Conservation (phyloP, 2,888 invertebrate species). For the Ennomos fuscantarius region DNA sequence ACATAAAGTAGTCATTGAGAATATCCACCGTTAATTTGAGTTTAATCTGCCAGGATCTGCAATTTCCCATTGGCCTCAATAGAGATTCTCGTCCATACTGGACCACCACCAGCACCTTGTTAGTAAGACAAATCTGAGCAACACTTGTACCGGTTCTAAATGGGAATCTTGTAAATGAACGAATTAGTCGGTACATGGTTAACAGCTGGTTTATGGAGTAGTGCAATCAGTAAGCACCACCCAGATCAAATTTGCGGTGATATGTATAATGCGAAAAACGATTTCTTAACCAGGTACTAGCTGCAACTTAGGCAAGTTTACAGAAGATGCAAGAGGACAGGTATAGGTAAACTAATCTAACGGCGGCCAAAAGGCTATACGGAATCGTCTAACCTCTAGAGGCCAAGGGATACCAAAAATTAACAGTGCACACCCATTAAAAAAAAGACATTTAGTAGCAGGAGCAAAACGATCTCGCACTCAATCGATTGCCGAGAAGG, state of each 20-base stretch:
- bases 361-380: too few species aligned
- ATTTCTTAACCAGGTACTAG: too few species aligned
- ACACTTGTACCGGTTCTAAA: slow-evolving; percentile 29
- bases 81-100: slow-evolving; percentile 11
- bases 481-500: too few species aligned
- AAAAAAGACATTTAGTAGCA: too few species aligned
- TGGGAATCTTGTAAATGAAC: slow-evolving; percentile 45
- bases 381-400: too few species aligned
- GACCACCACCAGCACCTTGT: slow-evolving; percentile 29
- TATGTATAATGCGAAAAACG: too few species aligned
- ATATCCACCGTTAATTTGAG: slow-evolving; percentile 32
- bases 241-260: slow-evolving; percentile 2
- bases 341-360: too few species aligned
- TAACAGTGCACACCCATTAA: too few species aligned
- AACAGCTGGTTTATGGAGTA: slow-evolving; percentile 44
- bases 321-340: too few species aligned
- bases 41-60: slow-evolving; percentile 36
- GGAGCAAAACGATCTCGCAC: too few species aligned
- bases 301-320: too few species aligned
- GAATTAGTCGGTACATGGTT: slow-evolving; percentile 44
- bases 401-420: too few species aligned
- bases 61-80: slow-evolving; percentile 43
- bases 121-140: slow-evolving; percentile 49
- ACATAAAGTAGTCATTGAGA: slow-evolving; percentile 23
- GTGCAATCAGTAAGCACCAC: slow-evolving; percentile 9